Evolutionary conservation across 2,888 invertebrate genomes (phyloP).

Genomic region (Parapristionchus giblindavisi): DNA sequence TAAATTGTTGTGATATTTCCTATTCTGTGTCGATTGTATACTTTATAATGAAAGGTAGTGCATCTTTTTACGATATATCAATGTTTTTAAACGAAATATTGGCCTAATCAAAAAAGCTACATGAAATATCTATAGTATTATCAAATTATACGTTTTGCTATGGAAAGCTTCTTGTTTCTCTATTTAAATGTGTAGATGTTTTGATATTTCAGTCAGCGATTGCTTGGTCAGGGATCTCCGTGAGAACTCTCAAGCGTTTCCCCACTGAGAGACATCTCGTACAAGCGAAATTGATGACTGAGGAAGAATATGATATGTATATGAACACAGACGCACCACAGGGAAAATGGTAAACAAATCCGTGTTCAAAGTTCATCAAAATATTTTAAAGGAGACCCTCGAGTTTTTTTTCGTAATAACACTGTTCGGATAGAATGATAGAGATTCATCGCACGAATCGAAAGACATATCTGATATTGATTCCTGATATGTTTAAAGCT

Average conservation of each 20-base stretch:
- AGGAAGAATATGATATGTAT: constrained; percentile 71
- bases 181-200: not conserved
- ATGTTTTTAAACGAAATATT: no score
- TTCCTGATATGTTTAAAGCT: no score
- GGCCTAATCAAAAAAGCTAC: not conserved
- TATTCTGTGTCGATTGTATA: no score
- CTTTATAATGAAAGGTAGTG: no score
- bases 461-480: not conserved
- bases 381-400: no score
- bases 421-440: no score
- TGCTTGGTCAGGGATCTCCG: constrained; percentile 68
- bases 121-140: not conserved
- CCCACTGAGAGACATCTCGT: constrained; percentile 72
- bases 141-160: not conserved
- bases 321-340: constrained; percentile 72
- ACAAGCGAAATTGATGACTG: constrained; percentile 72
- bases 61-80: no score
- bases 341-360: constrained; percentile 71
- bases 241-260: constrained; percentile 71
- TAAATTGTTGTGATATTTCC: not conserved
- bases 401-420: no score
- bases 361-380: no score
- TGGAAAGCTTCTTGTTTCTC: no score
- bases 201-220: constrained; percentile 60
- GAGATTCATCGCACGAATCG: not conserved